A percentile compares a stretch with the other conserved stretches of the same genome.
Evolutionary conservation across 2,888 invertebrate species (phyloP).

Genomic region (Eucriotettix oculatus): DNA sequence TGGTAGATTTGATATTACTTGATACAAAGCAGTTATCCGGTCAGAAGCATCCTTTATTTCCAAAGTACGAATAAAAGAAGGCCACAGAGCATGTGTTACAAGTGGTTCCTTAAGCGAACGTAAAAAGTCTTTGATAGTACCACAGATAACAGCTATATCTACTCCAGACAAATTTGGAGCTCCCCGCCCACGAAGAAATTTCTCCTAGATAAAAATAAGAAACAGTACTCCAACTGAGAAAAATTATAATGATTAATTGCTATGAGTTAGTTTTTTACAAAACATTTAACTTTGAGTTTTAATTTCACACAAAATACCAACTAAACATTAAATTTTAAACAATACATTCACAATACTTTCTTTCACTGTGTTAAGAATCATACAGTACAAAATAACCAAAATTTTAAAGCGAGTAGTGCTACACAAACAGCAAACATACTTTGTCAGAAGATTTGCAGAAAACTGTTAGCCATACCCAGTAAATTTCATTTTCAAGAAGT

Average conservation of each 20-base stretch:
- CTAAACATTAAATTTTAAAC: too few species aligned
- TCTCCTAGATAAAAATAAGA: constrained; percentile 35
- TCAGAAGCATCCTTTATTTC: constrained; percentile 37
- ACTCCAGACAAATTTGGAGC: constrained; percentile 50
- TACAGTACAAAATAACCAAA: too few species aligned
- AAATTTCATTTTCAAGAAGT: too few species aligned
- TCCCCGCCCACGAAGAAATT: constrained; percentile 71
- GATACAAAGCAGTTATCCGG: constrained; percentile 45
- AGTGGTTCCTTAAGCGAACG: constrained; percentile 78
- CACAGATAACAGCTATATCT: constrained; percentile 81
- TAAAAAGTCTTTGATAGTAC: constrained; percentile 88
- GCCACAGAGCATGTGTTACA: constrained; percentile 65
- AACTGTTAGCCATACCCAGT: too few species aligned
- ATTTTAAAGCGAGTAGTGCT: too few species aligned
- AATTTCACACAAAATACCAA: too few species aligned
- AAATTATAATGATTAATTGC: background rate
- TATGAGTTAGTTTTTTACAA: background rate
- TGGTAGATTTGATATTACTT: constrained; percentile 70
- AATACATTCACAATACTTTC: too few species aligned
- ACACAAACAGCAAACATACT: background rate
- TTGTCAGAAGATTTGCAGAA: too few species aligned
- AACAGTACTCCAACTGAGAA: background rate
- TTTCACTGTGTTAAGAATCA: too few species aligned
- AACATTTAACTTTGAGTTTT: background rate
- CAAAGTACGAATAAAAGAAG: constrained; percentile 59